phyloP scores from a whole-genome alignment of 2,888 invertebrate genomes.

The Osmoderma eremita region DNA sequence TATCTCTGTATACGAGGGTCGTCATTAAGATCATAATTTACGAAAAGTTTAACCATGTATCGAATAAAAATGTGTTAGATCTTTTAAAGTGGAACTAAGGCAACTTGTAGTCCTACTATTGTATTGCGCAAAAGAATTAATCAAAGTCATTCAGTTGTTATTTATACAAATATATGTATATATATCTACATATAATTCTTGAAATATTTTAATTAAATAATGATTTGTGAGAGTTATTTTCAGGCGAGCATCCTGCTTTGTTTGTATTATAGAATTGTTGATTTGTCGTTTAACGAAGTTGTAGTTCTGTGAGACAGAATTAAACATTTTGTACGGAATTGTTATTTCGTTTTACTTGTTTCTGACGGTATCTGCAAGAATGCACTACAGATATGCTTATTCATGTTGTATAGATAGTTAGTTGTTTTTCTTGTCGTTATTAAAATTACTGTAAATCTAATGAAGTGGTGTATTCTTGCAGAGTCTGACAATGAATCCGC shows the following conservation, averaged over 20 bases:
- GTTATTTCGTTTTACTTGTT: constrained; percentile 16
- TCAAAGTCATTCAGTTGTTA: constrained; percentile 12
- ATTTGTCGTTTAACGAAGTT: constrained; percentile 37
- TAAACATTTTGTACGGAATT: constrained; percentile 43
- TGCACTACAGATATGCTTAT: constrained; percentile 53
- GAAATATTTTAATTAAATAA: constrained; percentile 30
- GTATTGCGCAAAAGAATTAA: constrained; percentile 13
- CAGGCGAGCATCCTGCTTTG: constrained; percentile 35
- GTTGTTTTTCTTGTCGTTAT: constrained; percentile 21
- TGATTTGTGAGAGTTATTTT: constrained; percentile 28
- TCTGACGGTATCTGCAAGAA: constrained; percentile 61
- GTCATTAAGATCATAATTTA: constrained; percentile 3
- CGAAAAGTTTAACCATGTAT: constrained; percentile 33
- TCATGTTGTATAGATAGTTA: constrained; percentile 32
- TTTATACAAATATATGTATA: constrained; percentile 6
- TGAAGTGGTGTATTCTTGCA: constrained; percentile 73
- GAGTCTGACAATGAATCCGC: constrained; percentile 82
- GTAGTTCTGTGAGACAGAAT: constrained; percentile 41
- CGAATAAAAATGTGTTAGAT: constrained; percentile 34
- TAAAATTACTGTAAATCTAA: constrained; percentile 38
- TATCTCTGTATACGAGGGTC: constrained; percentile 16
- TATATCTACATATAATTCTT: constrained; percentile 5
- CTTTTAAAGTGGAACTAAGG: constrained; percentile 27
- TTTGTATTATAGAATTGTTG: constrained; percentile 36
- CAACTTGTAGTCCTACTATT: constrained; percentile 29